These are phyloP conservation scores for Remorina albescens DNA, from an alignment of 2,797 vertebrate genomes.

Conservation along the genomic window DNA sequence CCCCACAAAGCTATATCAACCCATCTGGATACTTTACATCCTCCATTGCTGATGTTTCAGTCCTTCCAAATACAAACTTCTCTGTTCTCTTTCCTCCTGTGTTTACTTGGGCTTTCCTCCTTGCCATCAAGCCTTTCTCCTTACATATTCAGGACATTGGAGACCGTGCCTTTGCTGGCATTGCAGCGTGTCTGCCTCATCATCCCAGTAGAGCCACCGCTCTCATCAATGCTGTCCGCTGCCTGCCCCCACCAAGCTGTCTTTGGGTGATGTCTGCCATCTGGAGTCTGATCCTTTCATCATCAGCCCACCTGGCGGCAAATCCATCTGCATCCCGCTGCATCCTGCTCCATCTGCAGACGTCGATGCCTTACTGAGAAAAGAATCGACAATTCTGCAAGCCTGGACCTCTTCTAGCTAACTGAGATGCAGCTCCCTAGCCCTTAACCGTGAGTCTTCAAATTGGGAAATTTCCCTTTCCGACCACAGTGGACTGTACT, in stretches of 20 bases:
- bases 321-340: conserved; percentile 59
- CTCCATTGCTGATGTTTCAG: neutral
- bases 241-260: conserved; percentile 40
- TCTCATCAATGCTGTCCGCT: conserved; percentile 51
- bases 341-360: conserved; percentile 49
- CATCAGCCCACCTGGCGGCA: conserved; percentile 62
- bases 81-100: neutral
- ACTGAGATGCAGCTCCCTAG: neutral
- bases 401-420: conserved; percentile 25
- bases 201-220: conserved; percentile 46
- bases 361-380: conserved; percentile 30
- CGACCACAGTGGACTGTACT: neutral
- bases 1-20: neutral
- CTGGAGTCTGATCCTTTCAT: conserved; percentile 69
- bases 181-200: conserved; percentile 18
- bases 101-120: neutral
- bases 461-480: neutral
- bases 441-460: neutral
- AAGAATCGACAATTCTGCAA: conserved; percentile 25
- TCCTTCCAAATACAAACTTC: neutral
- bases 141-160: conserved; percentile 17
- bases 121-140: neutral
- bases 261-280: conserved; percentile 69
- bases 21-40: too few relatives aligned
- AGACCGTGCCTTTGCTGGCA: neutral